phyloP scores from a whole-genome alignment of 2,113 vertebrate species.

The Candoia aspera region DNA sequence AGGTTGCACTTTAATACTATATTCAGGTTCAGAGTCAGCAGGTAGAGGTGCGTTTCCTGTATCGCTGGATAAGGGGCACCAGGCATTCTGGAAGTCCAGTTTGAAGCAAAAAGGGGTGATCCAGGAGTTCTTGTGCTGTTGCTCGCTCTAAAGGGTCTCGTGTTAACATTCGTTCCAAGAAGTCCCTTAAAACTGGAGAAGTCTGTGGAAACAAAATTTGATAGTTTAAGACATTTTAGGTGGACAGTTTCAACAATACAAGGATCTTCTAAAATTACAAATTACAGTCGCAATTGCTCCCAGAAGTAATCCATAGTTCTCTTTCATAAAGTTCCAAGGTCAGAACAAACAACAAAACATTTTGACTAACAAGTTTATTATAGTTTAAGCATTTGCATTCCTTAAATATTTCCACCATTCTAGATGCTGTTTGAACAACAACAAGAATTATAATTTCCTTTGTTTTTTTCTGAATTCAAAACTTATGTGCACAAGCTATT shows the following conservation, averaged over 20 bases:
- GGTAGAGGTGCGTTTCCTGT: slow-evolving; percentile 85
- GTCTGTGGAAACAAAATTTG: slow-evolving; percentile 75
- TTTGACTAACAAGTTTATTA: too few species aligned
- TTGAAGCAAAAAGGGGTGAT: slow-evolving; percentile 96
- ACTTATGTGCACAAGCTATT: background rate
- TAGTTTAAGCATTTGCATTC: too few species aligned
- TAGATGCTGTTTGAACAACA: background rate
- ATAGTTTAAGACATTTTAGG: background rate
- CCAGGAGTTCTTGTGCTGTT: slow-evolving; percentile 91
- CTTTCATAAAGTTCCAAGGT: rapidly evolving
- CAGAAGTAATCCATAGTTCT: background rate
- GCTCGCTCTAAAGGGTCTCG: slow-evolving; percentile 90
- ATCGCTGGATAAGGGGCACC: slow-evolving; percentile 94
- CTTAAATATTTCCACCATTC: too few species aligned
- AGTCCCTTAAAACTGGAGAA: slow-evolving; percentile 93
- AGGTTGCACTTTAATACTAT: background rate
- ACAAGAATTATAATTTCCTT: background rate
- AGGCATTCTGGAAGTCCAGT: slow-evolving; percentile 94
- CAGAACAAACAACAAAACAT: background rate
- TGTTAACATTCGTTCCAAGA: slow-evolving; percentile 94
- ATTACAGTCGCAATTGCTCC: background rate
- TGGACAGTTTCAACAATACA: background rate
- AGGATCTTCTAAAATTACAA: background rate
- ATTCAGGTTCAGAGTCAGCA: slow-evolving; percentile 67
- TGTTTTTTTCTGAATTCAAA: background rate